Evolutionary conservation across 2,888 invertebrate genomes (phyloP), one percentile per base, ranked within the genome.

Genomic region (Dasysyrphus albostriatus): DNA sequence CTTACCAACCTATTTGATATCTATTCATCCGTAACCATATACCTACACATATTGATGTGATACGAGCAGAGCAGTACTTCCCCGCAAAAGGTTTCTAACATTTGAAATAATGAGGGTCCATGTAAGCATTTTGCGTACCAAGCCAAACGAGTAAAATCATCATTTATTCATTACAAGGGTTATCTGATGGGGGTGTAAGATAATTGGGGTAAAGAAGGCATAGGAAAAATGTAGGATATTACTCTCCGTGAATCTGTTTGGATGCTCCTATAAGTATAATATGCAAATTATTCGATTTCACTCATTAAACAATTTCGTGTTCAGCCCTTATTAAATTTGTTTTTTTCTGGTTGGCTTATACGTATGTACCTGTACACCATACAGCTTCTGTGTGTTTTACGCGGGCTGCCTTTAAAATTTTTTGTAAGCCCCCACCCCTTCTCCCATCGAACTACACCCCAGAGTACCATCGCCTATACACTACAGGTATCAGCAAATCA

Each of bases 111-210:
- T 84, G 80, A 84, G 84, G 84, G 84, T 80, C 84, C 76, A 84
- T 65, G 84, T 80, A 76, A 80, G 67, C 72, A 80, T 76, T 79
- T 73, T 84, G 76, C 76, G 61, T 80, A 76, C 80, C 84, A 84
- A 24, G 24, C 24, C 24, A 24, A 24, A 76, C 59, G 65, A 80
- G 67, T 76, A 72, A 73, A 84, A 76, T 76, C 84, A 84, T 84
- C 80, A 84, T 80, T 84, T 84, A 84, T 84, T 80, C 80, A 76
- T 80, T 80, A 80, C 51, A 84, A 80, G 76, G 84, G 84, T 80
- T 83, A 54, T 58, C 42, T 16, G 32, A 12, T 3, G 3, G 12
- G 19, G 59, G 39, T 37, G n/a, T 32, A 44, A 63, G 44, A 63
- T 63, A 63, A 63, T 63, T 42, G 61, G 29, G 54, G 14, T 14